Base-by-base conservation (phyloP, 1,140 invertebrate genomes). In the Drepana arcuata region DNA sequence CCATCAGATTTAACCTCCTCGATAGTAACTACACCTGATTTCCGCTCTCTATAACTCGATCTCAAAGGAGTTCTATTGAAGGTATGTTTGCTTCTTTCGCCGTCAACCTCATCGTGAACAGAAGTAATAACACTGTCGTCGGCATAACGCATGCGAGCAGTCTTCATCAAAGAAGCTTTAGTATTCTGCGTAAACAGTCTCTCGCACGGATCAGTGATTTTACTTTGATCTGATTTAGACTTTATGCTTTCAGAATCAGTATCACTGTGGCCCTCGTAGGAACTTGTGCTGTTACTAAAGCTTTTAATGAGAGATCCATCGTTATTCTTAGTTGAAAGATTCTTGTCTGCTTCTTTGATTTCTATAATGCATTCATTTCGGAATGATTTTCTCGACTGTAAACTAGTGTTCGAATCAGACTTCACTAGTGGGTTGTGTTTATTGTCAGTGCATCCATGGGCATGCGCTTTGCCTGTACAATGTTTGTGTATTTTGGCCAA, bases 381-480 rank as follows among this genome's bases (percentile, higher is more conserved):
- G 31, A 69, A 70, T 0, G 74, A 83, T 51, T 70, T 75, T 26
- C 54, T 67, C 2, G 83, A 84, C 38, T 80, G 72, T 1, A 84
- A 48, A 37, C 74, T 84, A n/a, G 62, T 62, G 43, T 71, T 83
- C 4, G 80, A 83, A 34, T 84, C 80, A 1, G 75, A 83, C 45
- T 83, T 82, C 2, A 54, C 50, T 1, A 83, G 60, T 15, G 67
- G 52, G 48, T 65, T 73, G 7, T 64, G 50, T 38, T 65, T 68
- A 11, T 71, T 59, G 41, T 83, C 82, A 13, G 65, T 41, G 48
- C 79, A 77, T 24, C 89, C 89, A 34, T 88, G 86, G 4, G 88
- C 90, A 51, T 92, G 91, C 0, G 89, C 86, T 48, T 89, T 90
- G 21, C 90, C 90, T 10, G 87, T 89, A 55, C 91, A 92, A 15